Evolutionary conservation across 2,888 invertebrate species (phyloP).

Genomic region (Metellina segmentata): DNA sequence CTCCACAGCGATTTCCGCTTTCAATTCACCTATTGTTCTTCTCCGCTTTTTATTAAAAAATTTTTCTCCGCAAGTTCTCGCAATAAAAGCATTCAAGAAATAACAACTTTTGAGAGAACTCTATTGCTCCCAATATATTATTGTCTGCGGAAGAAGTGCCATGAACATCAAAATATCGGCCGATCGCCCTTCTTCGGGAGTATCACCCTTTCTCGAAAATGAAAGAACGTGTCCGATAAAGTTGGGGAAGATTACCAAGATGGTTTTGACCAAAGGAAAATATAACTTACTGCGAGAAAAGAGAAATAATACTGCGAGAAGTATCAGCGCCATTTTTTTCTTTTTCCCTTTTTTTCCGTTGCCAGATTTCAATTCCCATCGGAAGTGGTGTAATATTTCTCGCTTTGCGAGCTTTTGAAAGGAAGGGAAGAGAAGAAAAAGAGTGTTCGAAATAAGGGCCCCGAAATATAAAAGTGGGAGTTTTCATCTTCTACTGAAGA

Average conservation of each 20-base stretch:
- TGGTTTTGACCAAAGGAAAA: constrained; percentile 64
- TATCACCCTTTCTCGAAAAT: constrained; percentile 47
- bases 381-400: constrained; percentile 68
- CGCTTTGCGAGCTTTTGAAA: constrained; percentile 57
- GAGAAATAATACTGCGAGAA: constrained; percentile 49
- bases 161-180: constrained; percentile 3
- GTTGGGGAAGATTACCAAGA: constrained; percentile 48
- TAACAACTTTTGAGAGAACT: neutral
- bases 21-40: neutral
- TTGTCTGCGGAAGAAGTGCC: constrained; percentile 29
- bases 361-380: constrained; percentile 68
- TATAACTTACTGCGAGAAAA: constrained; percentile 48
- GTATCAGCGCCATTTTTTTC: constrained; percentile 38
- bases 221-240: constrained; percentile 61
- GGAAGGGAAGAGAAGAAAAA: neutral
- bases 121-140: constrained; percentile 8
- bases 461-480: constrained; percentile 54
- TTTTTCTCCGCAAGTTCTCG: neutral
- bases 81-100: neutral
- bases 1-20: neutral
- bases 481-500: constrained; percentile 54
- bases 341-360: constrained; percentile 31
- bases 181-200: neutral
- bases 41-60: neutral
- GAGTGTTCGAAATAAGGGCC: constrained; percentile 38